Evolutionary conservation across 2,888 invertebrate genomes (phyloP).

Genomic region (Galeopsomyia nigrocyanea): DNA sequence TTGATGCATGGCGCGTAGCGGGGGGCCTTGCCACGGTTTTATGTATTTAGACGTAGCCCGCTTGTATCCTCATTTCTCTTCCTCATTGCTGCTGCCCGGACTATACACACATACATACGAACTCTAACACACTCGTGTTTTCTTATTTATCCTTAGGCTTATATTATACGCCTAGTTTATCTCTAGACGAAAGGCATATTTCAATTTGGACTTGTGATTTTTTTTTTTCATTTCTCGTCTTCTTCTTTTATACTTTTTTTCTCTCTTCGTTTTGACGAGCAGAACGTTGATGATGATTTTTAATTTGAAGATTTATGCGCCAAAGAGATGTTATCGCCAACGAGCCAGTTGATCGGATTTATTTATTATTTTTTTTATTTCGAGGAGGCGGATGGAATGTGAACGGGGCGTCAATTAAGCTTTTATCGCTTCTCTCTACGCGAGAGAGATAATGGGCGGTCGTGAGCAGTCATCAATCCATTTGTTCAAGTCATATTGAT

Average conservation of each 20-base stretch:
- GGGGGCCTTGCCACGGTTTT: conserved; percentile 59
- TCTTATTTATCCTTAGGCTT: conserved; percentile 14
- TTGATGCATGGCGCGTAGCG: conserved; percentile 68
- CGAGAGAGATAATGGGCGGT: background rate
- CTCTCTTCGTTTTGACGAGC: background rate
- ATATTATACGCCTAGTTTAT: conserved; percentile 29
- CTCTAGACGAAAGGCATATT: conserved; percentile 46
- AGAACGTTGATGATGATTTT: conserved; percentile 28
- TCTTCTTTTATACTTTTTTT: background rate
- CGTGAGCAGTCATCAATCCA: background rate
- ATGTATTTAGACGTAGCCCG: conserved; percentile 67
- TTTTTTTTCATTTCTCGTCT: background rate
- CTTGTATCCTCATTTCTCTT: conserved; percentile 55
- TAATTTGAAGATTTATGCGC: conserved; percentile 42
- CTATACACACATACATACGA: background rate
- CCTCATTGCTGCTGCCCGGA: conserved; percentile 18
- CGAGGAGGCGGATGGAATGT: conserved; percentile 13
- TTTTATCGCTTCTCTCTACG: conserved; percentile 22
- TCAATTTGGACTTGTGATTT: conserved; percentile 28
- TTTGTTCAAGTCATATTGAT: conserved; percentile 2
- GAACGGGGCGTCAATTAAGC: conserved; percentile 34
- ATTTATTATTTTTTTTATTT: too few species aligned
- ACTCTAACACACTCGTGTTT: background rate
- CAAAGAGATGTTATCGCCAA: conserved; percentile 25
- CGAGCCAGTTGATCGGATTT: conserved; percentile 23